phyloP scores from a whole-genome alignment of 1,140 invertebrate species.

The Solenopsis fugax region DNA sequence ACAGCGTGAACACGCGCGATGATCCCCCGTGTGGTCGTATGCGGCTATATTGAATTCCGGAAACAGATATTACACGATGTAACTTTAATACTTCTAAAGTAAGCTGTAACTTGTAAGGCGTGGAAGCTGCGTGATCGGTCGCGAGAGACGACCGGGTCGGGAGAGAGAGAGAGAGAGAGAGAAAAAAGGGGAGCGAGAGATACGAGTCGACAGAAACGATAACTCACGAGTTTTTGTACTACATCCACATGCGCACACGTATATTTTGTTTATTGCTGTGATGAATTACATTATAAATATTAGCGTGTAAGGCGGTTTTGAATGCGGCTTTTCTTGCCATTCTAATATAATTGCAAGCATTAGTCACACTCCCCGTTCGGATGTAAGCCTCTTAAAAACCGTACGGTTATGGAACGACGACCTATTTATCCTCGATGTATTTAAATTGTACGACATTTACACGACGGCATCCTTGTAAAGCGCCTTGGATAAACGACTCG shows the following conservation, averaged over 20 bases:
- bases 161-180: background rate
- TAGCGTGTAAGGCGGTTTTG: constrained; percentile 82
- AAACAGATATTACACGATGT: constrained; percentile 72
- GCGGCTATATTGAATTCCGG: constrained; percentile 72
- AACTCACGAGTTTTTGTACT: constrained; percentile 53
- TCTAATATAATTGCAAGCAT: constrained; percentile 70
- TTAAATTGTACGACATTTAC: constrained; percentile 61
- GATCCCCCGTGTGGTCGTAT: background rate
- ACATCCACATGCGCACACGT: constrained; percentile 76
- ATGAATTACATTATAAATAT: constrained; percentile 85
- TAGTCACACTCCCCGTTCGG: constrained; percentile 39
- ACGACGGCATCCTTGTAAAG: constrained; percentile 54
- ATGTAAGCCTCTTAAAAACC: constrained; percentile 46
- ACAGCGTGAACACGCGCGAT: background rate
- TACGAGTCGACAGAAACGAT: constrained; percentile 6
- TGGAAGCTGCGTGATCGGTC: constrained; percentile 19
- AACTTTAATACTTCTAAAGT: constrained; percentile 70
- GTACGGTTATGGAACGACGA: constrained; percentile 46
- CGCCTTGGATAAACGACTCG: constrained; percentile 61
- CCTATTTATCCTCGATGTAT: constrained; percentile 63
- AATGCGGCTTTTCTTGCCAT: constrained; percentile 84
- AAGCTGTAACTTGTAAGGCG: constrained; percentile 55
- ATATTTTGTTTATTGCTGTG: constrained; percentile 86
- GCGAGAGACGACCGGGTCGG: background rate
- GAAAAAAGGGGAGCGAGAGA: background rate